These are phyloP conservation scores for Epinotia demarniana DNA, from an alignment of 2,888 invertebrate genomes.

Conservation along the genomic window DNA sequence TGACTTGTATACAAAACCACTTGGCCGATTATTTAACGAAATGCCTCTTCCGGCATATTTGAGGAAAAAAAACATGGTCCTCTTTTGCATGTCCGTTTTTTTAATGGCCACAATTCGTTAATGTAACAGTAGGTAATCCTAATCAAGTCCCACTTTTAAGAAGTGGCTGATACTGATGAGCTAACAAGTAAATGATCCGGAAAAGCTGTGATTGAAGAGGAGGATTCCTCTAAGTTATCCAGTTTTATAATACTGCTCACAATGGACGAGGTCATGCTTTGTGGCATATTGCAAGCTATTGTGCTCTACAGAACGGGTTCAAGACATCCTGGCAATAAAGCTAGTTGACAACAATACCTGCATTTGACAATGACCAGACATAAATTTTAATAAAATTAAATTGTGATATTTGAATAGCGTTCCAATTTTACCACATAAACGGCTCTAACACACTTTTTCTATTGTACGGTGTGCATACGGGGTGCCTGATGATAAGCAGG, in stretches of 20 bases:
- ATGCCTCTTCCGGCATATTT: no score
- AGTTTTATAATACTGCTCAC: slow-evolving; percentile 53
- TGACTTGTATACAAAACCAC: no score
- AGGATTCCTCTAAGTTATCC: slow-evolving; percentile 19
- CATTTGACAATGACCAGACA: slow-evolving; percentile 30
- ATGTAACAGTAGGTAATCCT: neutral
- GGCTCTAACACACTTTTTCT: neutral
- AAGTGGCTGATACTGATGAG: neutral
- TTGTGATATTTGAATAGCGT: slow-evolving; percentile 19
- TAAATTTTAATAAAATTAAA: slow-evolving; percentile 37
- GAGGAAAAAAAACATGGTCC: no score
- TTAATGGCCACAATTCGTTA: neutral
- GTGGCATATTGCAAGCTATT: slow-evolving; percentile 60
- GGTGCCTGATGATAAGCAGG: no score
- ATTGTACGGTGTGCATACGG: no score
- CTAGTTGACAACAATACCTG: slow-evolving; percentile 41
- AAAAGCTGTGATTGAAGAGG: slow-evolving; percentile 62
- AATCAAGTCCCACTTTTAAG: neutral
- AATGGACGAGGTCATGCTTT: slow-evolving; percentile 71
- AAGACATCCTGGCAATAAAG: slow-evolving; percentile 63
- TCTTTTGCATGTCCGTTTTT: no score
- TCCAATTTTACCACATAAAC: slow-evolving; percentile 3
- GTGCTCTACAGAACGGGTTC: slow-evolving; percentile 63
- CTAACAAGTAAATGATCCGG: slow-evolving; percentile 53
- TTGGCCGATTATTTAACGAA: no score